Base-by-base conservation (phyloP, 2,797 vertebrate species). In the Hoplostethus atlanticus region DNA sequence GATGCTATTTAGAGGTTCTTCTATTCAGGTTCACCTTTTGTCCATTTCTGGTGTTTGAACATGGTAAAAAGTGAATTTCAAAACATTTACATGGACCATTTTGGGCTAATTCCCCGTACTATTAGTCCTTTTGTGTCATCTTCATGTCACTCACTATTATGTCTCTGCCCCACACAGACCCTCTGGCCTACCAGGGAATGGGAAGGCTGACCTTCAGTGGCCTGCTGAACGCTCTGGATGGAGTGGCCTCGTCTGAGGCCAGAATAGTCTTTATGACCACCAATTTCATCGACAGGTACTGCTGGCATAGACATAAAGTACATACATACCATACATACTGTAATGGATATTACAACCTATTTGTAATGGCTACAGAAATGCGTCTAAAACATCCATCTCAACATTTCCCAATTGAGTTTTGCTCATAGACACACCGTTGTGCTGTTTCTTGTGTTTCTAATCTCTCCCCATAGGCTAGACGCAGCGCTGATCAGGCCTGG, bases 201-300 rank as follows among this genome's bases (percentile, higher is more conserved):
- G 98, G 98, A 2, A 93, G 97, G n/a, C 93, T 99, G 71, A 98
- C 98, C 9, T 99, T 99, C 84, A 99, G 98, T 0, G 98, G 98
- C 17, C 93, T 99, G 77, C 95, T 99, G 17, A 99, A 99, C 0
- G 95, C 98, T 0, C 88, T 99, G 82, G 98, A 99, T 2, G 98
- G 98, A 0, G 98, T 99, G 30, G 98, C 98, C 62, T 99, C 98
- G 30, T 96, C 98, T 0, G 98, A 99, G 79, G 98, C 98, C 71
- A 95, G 98, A 69, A 98, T 99, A 38, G 96, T 99, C 73, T 99
- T 99, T 73, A 99, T 99, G 98, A 99, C 98, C 53, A 99, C 98
- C 66, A 99, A 99, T 92, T 96, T 96, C 0, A 95, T 98, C 61
- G 98, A 99, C 84, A 96, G 98, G 98, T 99, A 89, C 76, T 68